phyloP scores from a whole-genome alignment of 2,113 vertebrate genomes.

The Copsychus sechellarum region DNA sequence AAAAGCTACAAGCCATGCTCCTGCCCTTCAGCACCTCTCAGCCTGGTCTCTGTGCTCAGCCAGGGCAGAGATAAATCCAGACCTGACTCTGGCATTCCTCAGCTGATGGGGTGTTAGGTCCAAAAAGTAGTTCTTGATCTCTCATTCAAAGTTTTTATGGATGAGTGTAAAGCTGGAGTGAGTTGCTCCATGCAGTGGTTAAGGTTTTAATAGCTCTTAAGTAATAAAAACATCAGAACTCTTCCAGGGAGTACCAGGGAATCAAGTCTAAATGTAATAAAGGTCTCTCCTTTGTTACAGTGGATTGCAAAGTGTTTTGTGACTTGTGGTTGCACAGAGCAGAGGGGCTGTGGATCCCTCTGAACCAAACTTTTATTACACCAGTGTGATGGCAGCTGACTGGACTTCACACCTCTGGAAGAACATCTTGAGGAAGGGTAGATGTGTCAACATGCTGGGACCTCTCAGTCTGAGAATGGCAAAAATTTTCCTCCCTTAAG shows the following conservation, averaged over 20 bases:
- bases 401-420: background rate
- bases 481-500: background rate
- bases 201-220: constrained; percentile 55
- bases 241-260: constrained; percentile 58
- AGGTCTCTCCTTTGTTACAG: constrained; percentile 11
- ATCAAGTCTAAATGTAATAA: constrained; percentile 39
- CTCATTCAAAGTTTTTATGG: constrained; percentile 25
- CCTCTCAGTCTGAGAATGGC: background rate
- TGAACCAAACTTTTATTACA: background rate
- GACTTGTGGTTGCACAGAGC: constrained; percentile 37
- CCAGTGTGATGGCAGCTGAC: background rate
- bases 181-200: constrained; percentile 35
- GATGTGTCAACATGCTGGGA: accelerated
- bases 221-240: constrained; percentile 46
- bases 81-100: background rate
- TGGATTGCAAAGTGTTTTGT: constrained; percentile 30
- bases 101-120: background rate
- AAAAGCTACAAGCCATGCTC: background rate
- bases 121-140: background rate
- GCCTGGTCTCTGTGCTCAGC: background rate
- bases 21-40: background rate
- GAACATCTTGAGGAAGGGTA: background rate
- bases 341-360: background rate
- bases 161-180: constrained; percentile 1
- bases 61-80: background rate